These are phyloP conservation scores for Tetramorium simillimum DNA, from an alignment of 1,140 invertebrate species.

Conservation along the genomic window DNA sequence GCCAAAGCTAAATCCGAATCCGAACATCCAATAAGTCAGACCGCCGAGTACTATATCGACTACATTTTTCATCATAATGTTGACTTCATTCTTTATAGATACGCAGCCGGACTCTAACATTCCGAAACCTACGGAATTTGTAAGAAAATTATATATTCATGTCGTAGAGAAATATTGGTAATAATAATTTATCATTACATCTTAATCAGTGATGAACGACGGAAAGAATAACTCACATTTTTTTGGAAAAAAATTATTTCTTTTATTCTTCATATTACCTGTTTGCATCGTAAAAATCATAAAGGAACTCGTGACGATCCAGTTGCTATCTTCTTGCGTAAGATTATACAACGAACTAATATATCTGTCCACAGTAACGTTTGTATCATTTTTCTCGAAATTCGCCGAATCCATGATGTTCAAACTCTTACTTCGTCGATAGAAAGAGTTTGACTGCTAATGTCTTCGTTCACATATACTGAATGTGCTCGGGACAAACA, in stretches of 20 bases:
- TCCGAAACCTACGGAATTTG: constrained; percentile 90
- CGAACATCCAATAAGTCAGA: constrained; percentile 97
- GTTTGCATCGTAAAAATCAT: constrained; percentile 99
- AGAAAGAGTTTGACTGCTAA: constrained; percentile 39
- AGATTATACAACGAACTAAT: constrained; percentile 85
- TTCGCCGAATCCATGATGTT: constrained; percentile 45
- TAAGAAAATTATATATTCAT: not conserved
- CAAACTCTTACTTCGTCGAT: not conserved
- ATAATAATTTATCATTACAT: not conserved
- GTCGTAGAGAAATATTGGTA: not conserved
- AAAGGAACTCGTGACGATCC: constrained; percentile 97
- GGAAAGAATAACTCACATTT: not conserved
- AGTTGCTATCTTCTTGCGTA: constrained; percentile 93
- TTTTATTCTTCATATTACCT: constrained; percentile 86
- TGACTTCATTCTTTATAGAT: constrained; percentile 97
- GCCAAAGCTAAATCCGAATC: constrained; percentile 96
- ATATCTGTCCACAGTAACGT: constrained; percentile 52
- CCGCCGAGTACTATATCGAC: constrained; percentile 97
- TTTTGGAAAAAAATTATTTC: not conserved
- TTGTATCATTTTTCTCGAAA: constrained; percentile 56
- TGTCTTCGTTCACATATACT: not conserved
- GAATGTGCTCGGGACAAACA: constrained; percentile 72
- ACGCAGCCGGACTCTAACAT: constrained; percentile 97
- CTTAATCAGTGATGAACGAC: not conserved
- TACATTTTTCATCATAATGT: constrained; percentile 99